These are phyloP conservation scores for Lottia scabra DNA, from an alignment of 2,888 invertebrate genomes.

Conservation along the genomic window DNA sequence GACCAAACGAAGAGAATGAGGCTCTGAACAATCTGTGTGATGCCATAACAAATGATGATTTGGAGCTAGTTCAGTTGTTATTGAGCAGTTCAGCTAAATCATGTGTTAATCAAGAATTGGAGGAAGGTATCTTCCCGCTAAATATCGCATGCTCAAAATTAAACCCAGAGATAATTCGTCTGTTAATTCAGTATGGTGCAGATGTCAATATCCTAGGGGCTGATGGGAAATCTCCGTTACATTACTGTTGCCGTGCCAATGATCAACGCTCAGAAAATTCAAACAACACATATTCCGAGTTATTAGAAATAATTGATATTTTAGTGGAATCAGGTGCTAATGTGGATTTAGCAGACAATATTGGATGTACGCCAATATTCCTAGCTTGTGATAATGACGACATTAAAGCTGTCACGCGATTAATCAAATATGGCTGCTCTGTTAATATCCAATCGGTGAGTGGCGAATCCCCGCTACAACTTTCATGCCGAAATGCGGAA, in stretches of 20 bases:
- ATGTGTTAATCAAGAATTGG: constrained; percentile 29
- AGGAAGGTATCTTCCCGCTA: constrained; percentile 36
- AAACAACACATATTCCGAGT: constrained; percentile 30
- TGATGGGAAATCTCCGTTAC: constrained; percentile 53
- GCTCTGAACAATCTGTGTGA: constrained; percentile 11
- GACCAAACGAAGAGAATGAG: too few species aligned
- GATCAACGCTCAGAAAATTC: constrained; percentile 32
- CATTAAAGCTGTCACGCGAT: constrained; percentile 43
- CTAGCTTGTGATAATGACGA: constrained; percentile 54
- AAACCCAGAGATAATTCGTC: constrained; percentile 37
- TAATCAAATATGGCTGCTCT: constrained; percentile 49
- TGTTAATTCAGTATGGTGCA: constrained; percentile 40
- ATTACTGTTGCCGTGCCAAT: constrained; percentile 47
- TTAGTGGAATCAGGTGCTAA: constrained; percentile 44
- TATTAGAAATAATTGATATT: constrained; percentile 42
- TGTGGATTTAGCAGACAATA: constrained; percentile 50
- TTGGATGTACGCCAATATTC: constrained; percentile 51
- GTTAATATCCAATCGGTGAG: constrained; percentile 50
- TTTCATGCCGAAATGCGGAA: constrained; percentile 57
- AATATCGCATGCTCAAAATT: constrained; percentile 46
- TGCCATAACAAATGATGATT: constrained; percentile 20
- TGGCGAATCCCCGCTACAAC: constrained; percentile 55
- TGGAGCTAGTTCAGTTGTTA: constrained; percentile 22
- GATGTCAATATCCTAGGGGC: constrained; percentile 35
- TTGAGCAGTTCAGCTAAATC: constrained; percentile 16